phyloP scores from a whole-genome alignment of 2,797 vertebrate species.

The Enteromius argenteus region DNA sequence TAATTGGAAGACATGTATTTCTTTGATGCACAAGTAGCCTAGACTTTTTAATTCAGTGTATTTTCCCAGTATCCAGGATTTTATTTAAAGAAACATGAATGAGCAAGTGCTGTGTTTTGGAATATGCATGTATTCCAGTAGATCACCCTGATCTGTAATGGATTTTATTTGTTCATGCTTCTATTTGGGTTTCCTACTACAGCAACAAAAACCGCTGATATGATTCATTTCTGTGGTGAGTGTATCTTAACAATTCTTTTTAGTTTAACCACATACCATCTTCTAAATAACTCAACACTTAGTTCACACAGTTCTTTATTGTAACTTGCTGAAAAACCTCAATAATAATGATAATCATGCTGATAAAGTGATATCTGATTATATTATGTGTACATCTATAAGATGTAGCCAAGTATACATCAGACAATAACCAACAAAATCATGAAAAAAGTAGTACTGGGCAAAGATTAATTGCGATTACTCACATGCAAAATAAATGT shows the following conservation, averaged over 20 bases:
- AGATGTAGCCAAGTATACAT: background rate
- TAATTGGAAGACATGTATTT: background rate
- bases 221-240: background rate
- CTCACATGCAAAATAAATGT: too few species aligned
- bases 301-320: background rate
- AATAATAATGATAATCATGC: background rate
- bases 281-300: background rate
- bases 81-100: background rate
- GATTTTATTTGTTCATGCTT: background rate
- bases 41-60: background rate
- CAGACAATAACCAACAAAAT: background rate
- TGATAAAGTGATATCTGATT: background rate
- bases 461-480: too few species aligned
- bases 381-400: background rate
- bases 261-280: background rate
- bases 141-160: background rate
- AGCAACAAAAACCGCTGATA: background rate
- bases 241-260: background rate
- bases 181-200: background rate
- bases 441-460: background rate
- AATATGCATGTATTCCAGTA: constrained; percentile 6
- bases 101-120: background rate
- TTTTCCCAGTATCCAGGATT: background rate
- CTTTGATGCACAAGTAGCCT: background rate
- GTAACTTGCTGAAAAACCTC: background rate